Conservation (phyloP, 1,140 invertebrate genomes). For the Rhopalosiphum padi region DNA sequence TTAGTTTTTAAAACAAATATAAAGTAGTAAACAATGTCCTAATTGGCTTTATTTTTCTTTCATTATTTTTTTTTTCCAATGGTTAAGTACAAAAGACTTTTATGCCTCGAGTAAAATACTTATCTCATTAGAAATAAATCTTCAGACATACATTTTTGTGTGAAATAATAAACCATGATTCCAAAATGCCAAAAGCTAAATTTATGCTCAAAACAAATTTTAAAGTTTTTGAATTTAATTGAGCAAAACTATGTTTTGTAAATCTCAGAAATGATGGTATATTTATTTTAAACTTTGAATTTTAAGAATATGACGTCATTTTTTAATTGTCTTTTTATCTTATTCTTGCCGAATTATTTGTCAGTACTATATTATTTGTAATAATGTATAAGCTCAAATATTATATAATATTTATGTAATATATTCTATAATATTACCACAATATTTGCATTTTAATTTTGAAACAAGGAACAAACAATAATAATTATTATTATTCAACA, state of each 20-base stretch:
- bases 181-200: constrained; percentile 3
- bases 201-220: not conserved
- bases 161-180: not conserved
- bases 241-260: not conserved
- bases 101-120: not conserved
- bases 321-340: too few relatives aligned
- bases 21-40: not conserved
- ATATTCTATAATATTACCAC: not conserved
- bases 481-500: not conserved
- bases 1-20: not conserved
- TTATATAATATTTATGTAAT: not conserved
- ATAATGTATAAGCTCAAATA: not conserved
- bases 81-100: not conserved
- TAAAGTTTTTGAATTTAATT: not conserved
- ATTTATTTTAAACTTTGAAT: too few relatives aligned
- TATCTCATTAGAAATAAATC: constrained; percentile 14
- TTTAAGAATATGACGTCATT: too few relatives aligned
- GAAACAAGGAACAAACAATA: not conserved
- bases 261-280: not conserved
- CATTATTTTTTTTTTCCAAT: not conserved
- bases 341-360: too few relatives aligned
- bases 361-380: not conserved
- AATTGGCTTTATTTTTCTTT: constrained; percentile 14
- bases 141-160: not conserved
- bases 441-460: not conserved